These are phyloP conservation scores for Kryptolebias marmoratus DNA, from an alignment of 2,113 vertebrate genomes.

Conservation along the genomic window DNA sequence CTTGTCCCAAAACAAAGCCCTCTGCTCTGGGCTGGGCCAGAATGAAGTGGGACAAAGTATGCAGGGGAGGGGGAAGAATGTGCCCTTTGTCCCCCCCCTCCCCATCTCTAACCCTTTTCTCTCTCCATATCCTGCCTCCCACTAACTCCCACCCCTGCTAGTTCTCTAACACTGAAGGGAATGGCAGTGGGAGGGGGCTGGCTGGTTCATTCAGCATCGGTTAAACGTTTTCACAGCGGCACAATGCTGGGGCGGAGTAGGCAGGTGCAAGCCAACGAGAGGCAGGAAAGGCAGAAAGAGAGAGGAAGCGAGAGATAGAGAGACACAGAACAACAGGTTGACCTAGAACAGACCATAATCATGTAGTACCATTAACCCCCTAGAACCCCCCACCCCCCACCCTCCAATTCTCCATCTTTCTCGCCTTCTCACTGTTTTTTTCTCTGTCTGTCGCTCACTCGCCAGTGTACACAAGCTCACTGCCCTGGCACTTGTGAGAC, in stretches of 20 bases:
- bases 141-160: constrained; percentile 56
- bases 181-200: constrained; percentile 58
- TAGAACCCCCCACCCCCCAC: constrained; percentile 62
- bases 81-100: constrained; percentile 75
- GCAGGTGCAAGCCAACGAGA: constrained; percentile 91
- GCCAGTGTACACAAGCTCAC: constrained; percentile 54
- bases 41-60: constrained; percentile 78
- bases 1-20: constrained; percentile 77
- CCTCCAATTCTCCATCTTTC: constrained; percentile 57
- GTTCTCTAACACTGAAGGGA: constrained; percentile 64
- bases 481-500: constrained; percentile 56
- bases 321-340: constrained; percentile 86
- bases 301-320: constrained; percentile 83
- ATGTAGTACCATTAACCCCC: constrained; percentile 78
- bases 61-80: constrained; percentile 73
- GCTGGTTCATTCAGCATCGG: constrained; percentile 91
- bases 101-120: constrained; percentile 61
- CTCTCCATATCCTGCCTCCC: constrained; percentile 73
- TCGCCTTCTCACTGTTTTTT: constrained; percentile 56
- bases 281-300: constrained; percentile 86
- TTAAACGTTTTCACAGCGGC: constrained; percentile 98
- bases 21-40: constrained; percentile 68
- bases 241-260: constrained; percentile 80
- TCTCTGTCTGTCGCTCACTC: constrained; percentile 52
- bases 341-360: constrained; percentile 97